phyloP scores from a whole-genome alignment of 2,797 vertebrate genomes.

The Heliangelus exortis region DNA sequence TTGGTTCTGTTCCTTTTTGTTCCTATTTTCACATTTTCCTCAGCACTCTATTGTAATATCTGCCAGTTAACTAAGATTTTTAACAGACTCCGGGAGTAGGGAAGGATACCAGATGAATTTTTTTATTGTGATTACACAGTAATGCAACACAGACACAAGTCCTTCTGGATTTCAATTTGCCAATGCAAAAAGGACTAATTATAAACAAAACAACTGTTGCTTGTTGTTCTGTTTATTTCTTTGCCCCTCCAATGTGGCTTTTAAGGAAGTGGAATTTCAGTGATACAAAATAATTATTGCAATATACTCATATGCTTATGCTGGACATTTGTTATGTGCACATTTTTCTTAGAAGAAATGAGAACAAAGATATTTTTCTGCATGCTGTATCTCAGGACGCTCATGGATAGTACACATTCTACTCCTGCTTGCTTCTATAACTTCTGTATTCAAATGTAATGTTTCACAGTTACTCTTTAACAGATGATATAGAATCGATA shows the following conservation, averaged over 20 bases:
- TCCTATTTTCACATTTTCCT: neutral
- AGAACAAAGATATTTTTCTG: neutral
- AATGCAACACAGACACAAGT: neutral
- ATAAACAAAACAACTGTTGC: neutral
- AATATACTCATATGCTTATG: neutral
- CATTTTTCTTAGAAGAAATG: neutral
- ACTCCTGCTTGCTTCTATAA: neutral
- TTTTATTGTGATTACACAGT: neutral
- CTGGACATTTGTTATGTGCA: no score
- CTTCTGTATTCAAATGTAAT: neutral
- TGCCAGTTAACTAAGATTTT: neutral
- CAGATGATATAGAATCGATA: neutral
- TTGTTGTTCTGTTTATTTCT: neutral
- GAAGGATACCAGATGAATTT: neutral
- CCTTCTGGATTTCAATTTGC: neutral
- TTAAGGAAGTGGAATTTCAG: neutral
- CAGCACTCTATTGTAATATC: rapidly evolving
- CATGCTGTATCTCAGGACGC: neutral
- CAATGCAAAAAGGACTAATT: neutral
- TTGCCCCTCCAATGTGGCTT: neutral
- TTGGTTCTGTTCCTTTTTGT: neutral
- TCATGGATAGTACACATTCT: neutral
- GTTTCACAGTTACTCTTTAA: neutral
- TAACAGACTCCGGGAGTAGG: neutral
- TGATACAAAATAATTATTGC: neutral